A percentile compares a stretch with the other conserved stretches of the same genome.
phyloP scores from a whole-genome alignment of 1,140 invertebrate species.

The Drosophila prosaltans region DNA sequence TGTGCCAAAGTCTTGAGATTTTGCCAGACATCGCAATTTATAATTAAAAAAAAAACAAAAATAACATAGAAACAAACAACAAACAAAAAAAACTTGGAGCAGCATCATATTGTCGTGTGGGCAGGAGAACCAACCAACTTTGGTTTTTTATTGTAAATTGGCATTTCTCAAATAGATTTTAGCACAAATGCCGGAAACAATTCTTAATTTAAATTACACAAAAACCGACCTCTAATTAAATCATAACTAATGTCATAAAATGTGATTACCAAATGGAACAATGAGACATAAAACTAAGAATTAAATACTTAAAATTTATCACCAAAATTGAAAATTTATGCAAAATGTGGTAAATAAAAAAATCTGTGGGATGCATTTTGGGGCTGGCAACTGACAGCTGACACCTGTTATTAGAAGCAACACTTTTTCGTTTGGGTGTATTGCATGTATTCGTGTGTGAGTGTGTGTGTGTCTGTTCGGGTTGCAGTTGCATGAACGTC shows the following conservation, averaged over 20 bases:
- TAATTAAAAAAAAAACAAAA: neutral
- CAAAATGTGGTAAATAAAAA: neutral
- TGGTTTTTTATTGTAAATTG: constrained; percentile 15
- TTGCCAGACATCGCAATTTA: constrained; percentile 18
- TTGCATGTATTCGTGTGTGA: neutral
- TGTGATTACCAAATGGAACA: constrained; percentile 11
- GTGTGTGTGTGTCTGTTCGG: constrained; percentile 11
- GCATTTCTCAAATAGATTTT: constrained; percentile 4
- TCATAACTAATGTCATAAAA: constrained; percentile 36
- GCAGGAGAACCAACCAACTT: neutral
- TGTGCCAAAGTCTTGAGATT: constrained; percentile 19
- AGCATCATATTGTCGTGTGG: neutral
- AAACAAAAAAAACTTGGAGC: neutral
- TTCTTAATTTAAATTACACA: constrained; percentile 3
- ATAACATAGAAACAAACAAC: neutral
- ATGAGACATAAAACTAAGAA: constrained; percentile 23
- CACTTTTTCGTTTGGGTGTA: constrained; percentile 43
- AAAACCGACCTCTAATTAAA: constrained; percentile 46
- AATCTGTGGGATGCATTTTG: constrained; percentile 45
- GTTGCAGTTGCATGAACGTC: constrained; percentile 40
- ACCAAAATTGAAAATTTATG: constrained; percentile 35
- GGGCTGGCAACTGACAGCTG: constrained; percentile 60
- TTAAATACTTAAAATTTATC: constrained; percentile 51
- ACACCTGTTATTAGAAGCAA: constrained; percentile 69
- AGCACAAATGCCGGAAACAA: constrained; percentile 43